These are phyloP conservation scores for Teleogryllus oceanicus DNA, from an alignment of 2,888 invertebrate genomes.

Conservation along the genomic window DNA sequence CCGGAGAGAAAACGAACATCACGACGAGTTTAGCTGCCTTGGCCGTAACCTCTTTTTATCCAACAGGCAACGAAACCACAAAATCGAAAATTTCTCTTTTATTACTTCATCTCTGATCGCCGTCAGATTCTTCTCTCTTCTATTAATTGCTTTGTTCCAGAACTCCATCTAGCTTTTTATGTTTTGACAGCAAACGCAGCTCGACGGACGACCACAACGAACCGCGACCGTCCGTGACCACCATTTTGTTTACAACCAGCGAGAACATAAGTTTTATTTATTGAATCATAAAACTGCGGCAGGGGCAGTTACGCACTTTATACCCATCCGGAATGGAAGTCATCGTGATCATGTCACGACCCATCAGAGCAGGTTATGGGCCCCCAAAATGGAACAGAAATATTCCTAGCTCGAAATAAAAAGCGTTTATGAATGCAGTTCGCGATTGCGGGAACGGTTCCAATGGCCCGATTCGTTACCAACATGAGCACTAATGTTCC, in stretches of 20 bases:
- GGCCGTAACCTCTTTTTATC: no score
- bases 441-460: not conserved
- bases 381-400: not conserved
- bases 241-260: constrained; percentile 8
- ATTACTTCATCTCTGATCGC: not conserved
- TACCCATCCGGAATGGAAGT: not conserved
- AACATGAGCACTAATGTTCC: not conserved
- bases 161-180: not conserved
- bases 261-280: not conserved
- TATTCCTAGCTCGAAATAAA: not conserved
- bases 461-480: not conserved
- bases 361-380: not conserved
- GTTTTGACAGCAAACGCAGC: not conserved
- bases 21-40: no score
- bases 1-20: no score
- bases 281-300: not conserved
- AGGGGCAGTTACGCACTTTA: not conserved
- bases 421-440: not conserved
- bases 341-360: not conserved
- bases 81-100: no score
- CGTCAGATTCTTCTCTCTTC: not conserved
- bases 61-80: no score
- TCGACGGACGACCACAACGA: not conserved
- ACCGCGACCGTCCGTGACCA: not conserved
- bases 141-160: not conserved